Evolutionary conservation across 2,888 invertebrate genomes (phyloP).

Genomic region (Myopa testacea): DNA sequence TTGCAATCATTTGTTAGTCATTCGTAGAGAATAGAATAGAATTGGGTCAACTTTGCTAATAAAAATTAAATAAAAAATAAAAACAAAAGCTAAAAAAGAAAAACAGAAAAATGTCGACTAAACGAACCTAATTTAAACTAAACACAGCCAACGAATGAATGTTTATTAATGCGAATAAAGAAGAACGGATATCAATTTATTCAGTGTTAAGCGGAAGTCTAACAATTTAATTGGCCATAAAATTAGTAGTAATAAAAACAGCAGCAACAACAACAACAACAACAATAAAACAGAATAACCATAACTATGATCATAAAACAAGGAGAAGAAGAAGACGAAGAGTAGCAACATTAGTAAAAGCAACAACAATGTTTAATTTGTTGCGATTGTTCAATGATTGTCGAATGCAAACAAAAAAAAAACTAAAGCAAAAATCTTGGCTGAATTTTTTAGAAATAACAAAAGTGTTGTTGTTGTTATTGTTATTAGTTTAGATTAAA

Average conservation of each 20-base stretch:
- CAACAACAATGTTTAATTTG: too few species aligned
- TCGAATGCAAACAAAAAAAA: not conserved
- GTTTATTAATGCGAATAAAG: not conserved
- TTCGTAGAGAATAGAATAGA: not conserved
- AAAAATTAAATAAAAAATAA: not conserved
- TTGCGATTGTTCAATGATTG: too few species aligned
- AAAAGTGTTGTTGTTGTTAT: not conserved
- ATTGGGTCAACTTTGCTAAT: not conserved
- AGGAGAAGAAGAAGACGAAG: too few species aligned
- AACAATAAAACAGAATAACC: not conserved
- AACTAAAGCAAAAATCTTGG: not conserved
- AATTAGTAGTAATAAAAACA: not conserved
- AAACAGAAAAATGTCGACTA: not conserved
- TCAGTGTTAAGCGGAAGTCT: conserved; percentile 9
- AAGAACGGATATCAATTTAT: not conserved
- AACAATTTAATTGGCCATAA: not conserved
- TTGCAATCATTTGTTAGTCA: too few species aligned
- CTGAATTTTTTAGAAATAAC: not conserved
- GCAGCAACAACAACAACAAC: not conserved
- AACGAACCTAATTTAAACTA: not conserved
- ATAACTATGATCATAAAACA: too few species aligned
- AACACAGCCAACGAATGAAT: not conserved
- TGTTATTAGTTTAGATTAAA: too few species aligned
- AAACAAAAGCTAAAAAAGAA: not conserved
- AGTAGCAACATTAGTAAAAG: too few species aligned